Conservation (phyloP, 2,113 vertebrate species). For the Halichoerus grypus region DNA sequence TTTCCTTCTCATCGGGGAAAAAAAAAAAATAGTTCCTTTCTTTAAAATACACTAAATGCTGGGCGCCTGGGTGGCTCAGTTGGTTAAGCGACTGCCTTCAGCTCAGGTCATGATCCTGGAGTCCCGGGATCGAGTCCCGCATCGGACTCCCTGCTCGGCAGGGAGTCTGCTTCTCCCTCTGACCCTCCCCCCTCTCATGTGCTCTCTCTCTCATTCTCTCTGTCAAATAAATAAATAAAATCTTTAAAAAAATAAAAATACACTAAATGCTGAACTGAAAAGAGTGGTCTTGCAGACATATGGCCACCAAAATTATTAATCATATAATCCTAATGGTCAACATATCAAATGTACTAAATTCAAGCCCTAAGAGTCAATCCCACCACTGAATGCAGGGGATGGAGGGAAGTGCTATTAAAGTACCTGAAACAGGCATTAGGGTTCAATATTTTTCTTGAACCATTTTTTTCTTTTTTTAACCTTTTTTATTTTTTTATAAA, state of each 20-base stretch:
- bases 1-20: not conserved
- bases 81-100: too few species aligned
- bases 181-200: too few species aligned
- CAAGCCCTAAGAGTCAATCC: not conserved
- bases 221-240: too few species aligned
- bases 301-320: not conserved
- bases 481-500: not conserved
- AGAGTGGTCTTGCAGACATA: not conserved
- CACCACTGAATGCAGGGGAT: not conserved
- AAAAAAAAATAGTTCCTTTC: not conserved
- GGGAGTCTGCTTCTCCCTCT: too few species aligned
- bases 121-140: too few species aligned
- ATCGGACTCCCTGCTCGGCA: too few species aligned
- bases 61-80: too few species aligned
- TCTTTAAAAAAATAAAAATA: not conserved
- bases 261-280: not conserved
- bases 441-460: not conserved
- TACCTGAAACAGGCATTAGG: not conserved
- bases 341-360: not conserved
- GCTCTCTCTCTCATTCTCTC: too few species aligned
- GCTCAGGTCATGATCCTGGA: too few species aligned
- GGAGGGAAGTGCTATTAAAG: not conserved
- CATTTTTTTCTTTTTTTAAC: not conserved
- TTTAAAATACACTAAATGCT: not conserved
- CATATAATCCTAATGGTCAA: not conserved